phyloP scores from a whole-genome alignment of 2,888 invertebrate genomes.

The Uropetala carovei region DNA sequence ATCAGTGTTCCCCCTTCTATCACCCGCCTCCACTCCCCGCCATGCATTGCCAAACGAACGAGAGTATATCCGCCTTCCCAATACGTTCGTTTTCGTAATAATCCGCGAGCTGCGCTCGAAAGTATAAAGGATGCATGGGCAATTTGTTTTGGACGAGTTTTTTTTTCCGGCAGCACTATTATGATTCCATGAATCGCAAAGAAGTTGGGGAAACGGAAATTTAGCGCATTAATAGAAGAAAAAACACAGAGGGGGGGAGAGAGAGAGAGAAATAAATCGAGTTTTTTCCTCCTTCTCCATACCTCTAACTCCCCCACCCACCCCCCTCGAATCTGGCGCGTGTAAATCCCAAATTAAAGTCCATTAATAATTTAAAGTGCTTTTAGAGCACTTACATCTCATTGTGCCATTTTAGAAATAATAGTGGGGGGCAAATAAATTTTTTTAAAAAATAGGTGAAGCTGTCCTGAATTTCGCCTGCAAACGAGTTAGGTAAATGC shows the following conservation, averaged over 20 bases:
- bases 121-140: not conserved
- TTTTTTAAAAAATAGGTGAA: not conserved
- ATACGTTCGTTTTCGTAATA: not conserved
- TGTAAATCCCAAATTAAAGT: not conserved
- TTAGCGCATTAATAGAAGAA: not conserved
- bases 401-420: slow-evolving; percentile 19
- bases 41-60: not conserved
- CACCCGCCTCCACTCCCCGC: not conserved
- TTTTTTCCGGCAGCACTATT: not conserved
- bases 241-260: not conserved
- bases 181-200: not conserved
- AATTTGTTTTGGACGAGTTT: not conserved
- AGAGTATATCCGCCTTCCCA: not conserved
- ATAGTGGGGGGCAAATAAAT: not conserved
- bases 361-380: slow-evolving; percentile 49
- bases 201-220: not conserved
- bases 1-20: not conserved
- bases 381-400: slow-evolving; percentile 27
- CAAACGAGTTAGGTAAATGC: not conserved
- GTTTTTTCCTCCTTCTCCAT: too few species aligned
- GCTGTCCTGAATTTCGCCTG: not conserved
- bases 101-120: not conserved
- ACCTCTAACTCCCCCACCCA: not conserved
- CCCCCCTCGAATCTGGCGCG: not conserved
- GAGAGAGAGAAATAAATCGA: too few species aligned